Base-by-base conservation (phyloP, 2,797 vertebrate species). In the Emydoidea blandingii region DNA sequence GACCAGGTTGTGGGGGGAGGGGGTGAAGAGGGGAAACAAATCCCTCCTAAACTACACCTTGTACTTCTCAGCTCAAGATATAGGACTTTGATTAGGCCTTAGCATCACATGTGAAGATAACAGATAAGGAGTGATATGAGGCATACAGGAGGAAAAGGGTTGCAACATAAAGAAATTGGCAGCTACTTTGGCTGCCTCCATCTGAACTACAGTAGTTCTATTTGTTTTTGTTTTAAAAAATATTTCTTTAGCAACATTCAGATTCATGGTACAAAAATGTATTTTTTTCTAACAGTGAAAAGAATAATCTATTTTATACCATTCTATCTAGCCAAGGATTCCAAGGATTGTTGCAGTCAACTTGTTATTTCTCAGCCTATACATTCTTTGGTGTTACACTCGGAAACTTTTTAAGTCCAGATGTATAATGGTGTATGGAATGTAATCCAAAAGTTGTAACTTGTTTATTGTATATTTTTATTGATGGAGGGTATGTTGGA, bases 381-480 rank as follows among this genome's bases (percentile, higher is more conserved):
- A 88, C 21, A 92, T 83, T 92, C 23, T 41, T 81, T 86, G 19
- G 1, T 56, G 34, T 85, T 92, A 82, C 53, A 87, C 6, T 12
- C 23, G 78, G 74, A 92, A 44, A 85, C 59, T 93, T 84, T 52
- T 90, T 52, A 93, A 95, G 76, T 23, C 11, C 23, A 79, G 84
- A 88, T 47, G 21, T 76, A 5, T 68, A 91, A 93, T 84, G 29
- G 47, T 91, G 85, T 85, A 87, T 92, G 88, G 93, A 93, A 91
- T 68, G 37, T 21, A 88, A 92, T 91, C 81, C 85, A 92, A 91
- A 89, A 85, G 81, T 86, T 93, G 59, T 93, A 83, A 94, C 34
- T 1, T 89, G 87, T 92, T 95, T 93, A 89, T 34, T 94, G 52
- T 54, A 93, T n/a, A 96, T 89, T 89, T 76, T 29, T 29, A 29